phyloP scores from a whole-genome alignment of 2,113 vertebrate genomes.

The Erythrocebus patas region DNA sequence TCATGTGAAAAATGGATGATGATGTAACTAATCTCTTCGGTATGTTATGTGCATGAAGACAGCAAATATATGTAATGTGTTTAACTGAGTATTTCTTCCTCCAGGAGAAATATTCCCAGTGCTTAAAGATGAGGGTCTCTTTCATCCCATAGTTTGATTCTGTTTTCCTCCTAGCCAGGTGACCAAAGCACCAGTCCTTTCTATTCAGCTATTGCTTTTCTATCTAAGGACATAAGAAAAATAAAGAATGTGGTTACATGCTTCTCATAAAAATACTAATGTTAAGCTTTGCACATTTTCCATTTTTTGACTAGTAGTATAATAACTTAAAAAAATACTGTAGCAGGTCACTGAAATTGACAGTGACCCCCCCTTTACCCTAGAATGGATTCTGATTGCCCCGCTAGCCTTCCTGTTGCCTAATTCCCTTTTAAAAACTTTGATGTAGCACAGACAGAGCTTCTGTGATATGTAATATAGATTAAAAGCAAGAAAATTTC shows the following conservation, averaged over 20 bases:
- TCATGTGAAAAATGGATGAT: background rate
- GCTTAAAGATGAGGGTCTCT: background rate
- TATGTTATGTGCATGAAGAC: background rate
- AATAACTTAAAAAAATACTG: background rate
- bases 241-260: background rate
- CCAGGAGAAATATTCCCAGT: rapidly evolving
- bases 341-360: background rate
- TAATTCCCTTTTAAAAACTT: background rate
- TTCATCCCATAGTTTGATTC: background rate
- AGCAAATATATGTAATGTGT: background rate
- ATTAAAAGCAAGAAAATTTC: constrained; percentile 24
- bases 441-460: background rate
- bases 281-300: background rate
- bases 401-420: background rate
- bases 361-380: background rate
- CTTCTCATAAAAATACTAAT: background rate
- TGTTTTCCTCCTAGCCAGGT: background rate
- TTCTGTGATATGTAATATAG: background rate
- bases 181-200: background rate
- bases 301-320: background rate
- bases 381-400: background rate
- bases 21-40: background rate
- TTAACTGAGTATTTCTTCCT: background rate
- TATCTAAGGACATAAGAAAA: background rate
- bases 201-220: background rate